Base-by-base conservation (phyloP, 2,797 vertebrate genomes). In the Nyctalus aviator region DNA sequence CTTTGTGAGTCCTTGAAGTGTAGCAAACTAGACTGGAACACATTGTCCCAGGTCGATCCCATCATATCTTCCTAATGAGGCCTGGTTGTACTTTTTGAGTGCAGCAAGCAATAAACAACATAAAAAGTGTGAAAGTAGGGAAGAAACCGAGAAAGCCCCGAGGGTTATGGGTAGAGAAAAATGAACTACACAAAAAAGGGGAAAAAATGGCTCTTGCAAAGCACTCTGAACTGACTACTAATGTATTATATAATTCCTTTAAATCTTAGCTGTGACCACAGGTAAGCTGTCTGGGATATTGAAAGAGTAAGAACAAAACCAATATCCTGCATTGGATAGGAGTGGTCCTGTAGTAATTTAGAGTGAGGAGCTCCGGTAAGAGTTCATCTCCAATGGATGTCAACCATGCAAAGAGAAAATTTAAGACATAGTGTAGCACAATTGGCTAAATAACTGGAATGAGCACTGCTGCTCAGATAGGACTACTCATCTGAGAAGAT, bases 151-250 rank as follows among this genome's bases (percentile, higher is more conserved):
- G 35, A 91, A 95, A 84, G 15, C 25, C 1, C 30, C 48, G 41
- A 91, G 20, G 57, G 76, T 69, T 77, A 75, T 71, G 15, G 48
- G 35, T 41, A 72, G 46, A 55, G 5, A 46, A 94, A 86, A 94
- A 69, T 35, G 30, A 8, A 64, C 37, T 78, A 32, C 55, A 64
- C 75, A 66, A 32, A 66, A 30, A 66, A 66, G 79, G 85, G 89
- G 83, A 92, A 68, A 78, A 4, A 44, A 15, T 84, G 59, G 44
- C 48, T 91, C 69, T 84, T 94, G 4, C 30, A 95, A 91, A 93
- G 90, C 13, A 32, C 17, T 57, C n/a, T 76, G 14, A 62, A 21
- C 37, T 88, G 57, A 20, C 71, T 55, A 18, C 37, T 79, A 37
- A 88, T 41, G 32, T 35, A 21, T 68, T 94, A 32, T 30, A 17